Evolutionary conservation across 2,888 invertebrate genomes (phyloP), one percentile per base, ranked within the genome.

Genomic region (Trachelus troglodyta): DNA sequence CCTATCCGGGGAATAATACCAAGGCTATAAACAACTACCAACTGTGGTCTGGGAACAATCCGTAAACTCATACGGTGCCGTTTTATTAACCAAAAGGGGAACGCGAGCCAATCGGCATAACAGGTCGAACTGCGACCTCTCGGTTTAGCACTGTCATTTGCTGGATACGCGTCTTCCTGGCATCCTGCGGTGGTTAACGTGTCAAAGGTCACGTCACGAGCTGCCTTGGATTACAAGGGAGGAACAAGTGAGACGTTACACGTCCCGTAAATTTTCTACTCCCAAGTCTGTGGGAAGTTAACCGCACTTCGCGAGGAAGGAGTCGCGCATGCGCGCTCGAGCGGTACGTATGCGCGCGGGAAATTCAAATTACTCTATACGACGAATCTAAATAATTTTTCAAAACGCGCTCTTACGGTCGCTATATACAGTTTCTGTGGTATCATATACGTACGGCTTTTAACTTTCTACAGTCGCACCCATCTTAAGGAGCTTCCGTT

Each of bases 261-360:
- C 85, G 83, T 83, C 84, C 85, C 84, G 87, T 87, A 88, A 87
- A 89, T 89, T 89, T 87, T 86, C 87, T 85, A 88, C 86, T 86
- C 83, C 15, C 77, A 69, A 87, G 89, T 89, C 90, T 90, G 90
- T 90, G 90, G 89, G 90, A 90, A 90, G 88, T 87, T 89, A 87
- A 83, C 82, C 82, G 81, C 78, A 77, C 76, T 80, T 83, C 81
- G 83, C 78, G 81, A 80, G 82, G 79, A 6, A 11, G 12, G 12
- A 12, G 2, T 11, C 71, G 71, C 71, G 71, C 71, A 34, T 69
- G 33, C 23, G 33, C 69, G 1, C 15, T 6, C 15, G 11, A 33
- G 69, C 33, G 12, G 30, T 30, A 30, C 11, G 69, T 11, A 3
- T 0, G 33, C 69, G 30, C 71, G 31, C 71, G 40, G 37, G 37